Evolutionary conservation across 1,140 invertebrate genomes (phyloP), one percentile per base, ranked within the genome.

Genomic region (Drosophila simulans): DNA sequence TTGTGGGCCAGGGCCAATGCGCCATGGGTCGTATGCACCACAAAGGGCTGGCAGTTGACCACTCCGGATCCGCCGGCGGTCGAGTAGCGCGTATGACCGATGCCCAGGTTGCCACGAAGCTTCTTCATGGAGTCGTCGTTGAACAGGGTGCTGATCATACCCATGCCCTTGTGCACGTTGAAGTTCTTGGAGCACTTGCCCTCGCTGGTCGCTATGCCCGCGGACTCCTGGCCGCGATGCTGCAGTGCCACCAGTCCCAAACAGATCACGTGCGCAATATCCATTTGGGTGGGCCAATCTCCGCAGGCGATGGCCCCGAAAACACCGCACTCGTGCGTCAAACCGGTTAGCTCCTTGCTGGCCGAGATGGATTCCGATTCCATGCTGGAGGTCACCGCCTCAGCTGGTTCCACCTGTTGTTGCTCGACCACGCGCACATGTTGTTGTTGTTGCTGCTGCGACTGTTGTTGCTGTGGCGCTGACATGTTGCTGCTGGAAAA

Each of bases 81-180:
- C 10, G 98, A 99, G 92, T 99, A 99, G 63, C 98, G 95, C 0
- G 98, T 99, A 92, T 99, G 98, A 2, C 98, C 98, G 81, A 99
- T 98, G 17, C 98, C 98, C 20, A 99, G 93, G 91, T 98, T 98
- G 31, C 98, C 98, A 76, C 96, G 96, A 0, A 99, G 92, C 91
- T 96, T 97, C 84, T 94, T 95, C 92, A 99, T 97, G 13, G 95
- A 95, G 31, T 98, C 97, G 76, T 98, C 97, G 72, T 95, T 97
- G 91, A 99, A 99, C 51, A 99, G 96, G 77, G 96, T 96, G 86
- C 95, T 97, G 34, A 99, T 98, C 92, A 99, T 95, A 5, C 98
- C 98, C 96, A 98, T 97, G 57, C 97, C 97, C 93, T 98, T 98
- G 93, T 97, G 96, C 17, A 96, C 94, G 92, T 96, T 95, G 86